Evolutionary conservation across 2,113 vertebrate species (phyloP).

Genomic region (Ammodramus savannarum): DNA sequence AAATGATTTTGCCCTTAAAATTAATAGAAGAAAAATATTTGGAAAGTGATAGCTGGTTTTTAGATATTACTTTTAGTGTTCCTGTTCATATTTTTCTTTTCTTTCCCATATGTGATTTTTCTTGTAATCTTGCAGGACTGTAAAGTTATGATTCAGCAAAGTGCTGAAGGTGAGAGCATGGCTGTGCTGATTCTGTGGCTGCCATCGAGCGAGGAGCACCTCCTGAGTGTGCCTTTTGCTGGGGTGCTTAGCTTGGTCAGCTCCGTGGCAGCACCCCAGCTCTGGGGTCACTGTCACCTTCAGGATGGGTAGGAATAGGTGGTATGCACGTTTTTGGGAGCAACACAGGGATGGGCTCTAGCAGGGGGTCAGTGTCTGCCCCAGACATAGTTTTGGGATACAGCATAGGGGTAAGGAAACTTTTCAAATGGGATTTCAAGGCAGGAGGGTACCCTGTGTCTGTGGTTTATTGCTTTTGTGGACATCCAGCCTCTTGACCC

Average conservation of each 20-base stretch:
- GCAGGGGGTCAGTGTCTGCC: not conserved
- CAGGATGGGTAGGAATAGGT: not conserved
- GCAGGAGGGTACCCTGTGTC: not conserved
- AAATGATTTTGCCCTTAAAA: constrained; percentile 56
- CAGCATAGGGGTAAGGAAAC: not conserved
- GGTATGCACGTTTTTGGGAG: fast-evolving
- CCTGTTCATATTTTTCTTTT: constrained; percentile 28
- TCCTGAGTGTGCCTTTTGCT: fast-evolving
- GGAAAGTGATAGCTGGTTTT: constrained; percentile 53
- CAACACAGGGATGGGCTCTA: not conserved
- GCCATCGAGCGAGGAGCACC: not conserved
- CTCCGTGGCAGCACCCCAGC: not conserved
- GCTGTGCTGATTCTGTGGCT: fast-evolving
- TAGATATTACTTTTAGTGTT: constrained; percentile 48
- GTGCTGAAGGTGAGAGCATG: not conserved
- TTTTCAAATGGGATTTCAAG: not conserved
- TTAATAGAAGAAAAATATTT: constrained; percentile 65
- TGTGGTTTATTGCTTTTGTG: not conserved
- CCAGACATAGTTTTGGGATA: not conserved
- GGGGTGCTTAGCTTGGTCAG: not conserved
- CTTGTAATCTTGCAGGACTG: not conserved
- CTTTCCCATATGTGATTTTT: not conserved
- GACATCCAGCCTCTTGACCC: not conserved
- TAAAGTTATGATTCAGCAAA: constrained; percentile 7
- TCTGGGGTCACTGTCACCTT: not conserved